Base-by-base conservation (phyloP, 1,140 invertebrate genomes). In the Brachionus calyciflorus region DNA sequence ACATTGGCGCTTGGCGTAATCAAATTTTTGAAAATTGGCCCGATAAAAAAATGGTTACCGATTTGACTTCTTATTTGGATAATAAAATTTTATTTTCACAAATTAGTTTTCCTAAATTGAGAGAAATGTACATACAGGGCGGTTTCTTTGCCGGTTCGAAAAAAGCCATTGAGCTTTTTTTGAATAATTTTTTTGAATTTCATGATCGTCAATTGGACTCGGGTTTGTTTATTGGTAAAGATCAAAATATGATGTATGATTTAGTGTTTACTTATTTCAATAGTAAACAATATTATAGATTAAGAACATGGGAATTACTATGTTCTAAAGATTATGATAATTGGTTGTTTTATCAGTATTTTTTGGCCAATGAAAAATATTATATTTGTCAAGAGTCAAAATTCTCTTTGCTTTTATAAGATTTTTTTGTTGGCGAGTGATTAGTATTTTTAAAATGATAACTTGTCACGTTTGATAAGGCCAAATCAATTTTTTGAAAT, bases 181-280 rank as follows among this genome's bases (percentile, higher is more conserved):
- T 17, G 2, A 5, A n/a, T 14, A 21, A 21, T 10, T 40, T 7
- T 40, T 65, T 41, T 21, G 37, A 65, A 19, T 21, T 65, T 65
- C 33, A 65, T 40, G 60, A 65, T 40, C n/a, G 21, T 12, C 40
- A 17, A 17, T 26, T 37, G 9, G 21, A 57, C 6, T 17, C 17
- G 17, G 33, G 24, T 21, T 40, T 65, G 17, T 65, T 65, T 40
- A 40, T 65, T 24, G 60, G 60, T 3, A 65, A 65, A 65, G 60
- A 65, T 4, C 60, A 65, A 19, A 40, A 65, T 10, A 9, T 65
- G 19, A 41, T 65, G 60, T 41, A 65, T 41, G n/a, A 10, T 0
- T 14, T 65, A 17, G 37, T 37, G 3, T 41, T 65, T 17, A 21
- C n/a, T n/a, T n/a, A n/a, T n/a, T n/a, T n/a, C n/a, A 17, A 21